phyloP scores from a whole-genome alignment of 2,113 vertebrate genomes.

The Dasyurus viverrinus region DNA sequence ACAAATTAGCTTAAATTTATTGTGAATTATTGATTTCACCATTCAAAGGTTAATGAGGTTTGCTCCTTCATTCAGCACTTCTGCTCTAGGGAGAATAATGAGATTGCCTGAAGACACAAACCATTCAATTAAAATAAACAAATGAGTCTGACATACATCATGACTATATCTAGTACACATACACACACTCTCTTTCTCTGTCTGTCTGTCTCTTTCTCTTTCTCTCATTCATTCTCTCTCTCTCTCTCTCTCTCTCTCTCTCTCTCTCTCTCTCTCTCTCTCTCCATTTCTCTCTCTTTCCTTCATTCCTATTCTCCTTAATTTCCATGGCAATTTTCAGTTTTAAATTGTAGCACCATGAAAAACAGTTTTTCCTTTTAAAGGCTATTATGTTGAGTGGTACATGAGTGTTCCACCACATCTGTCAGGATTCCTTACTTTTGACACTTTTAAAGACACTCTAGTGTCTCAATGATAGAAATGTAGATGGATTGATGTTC shows the following conservation, averaged over 20 bases:
- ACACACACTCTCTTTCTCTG: constrained; percentile 11
- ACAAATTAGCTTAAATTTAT: constrained; percentile 89
- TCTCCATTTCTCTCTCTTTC: background rate
- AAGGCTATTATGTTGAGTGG: background rate
- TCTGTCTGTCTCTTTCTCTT: background rate
- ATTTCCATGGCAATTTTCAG: constrained; percentile 52
- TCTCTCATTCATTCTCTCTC: background rate
- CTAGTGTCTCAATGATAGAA: constrained; percentile 53
- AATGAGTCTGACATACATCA: constrained; percentile 48
- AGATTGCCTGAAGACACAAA: constrained; percentile 77
- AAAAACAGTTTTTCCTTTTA: constrained; percentile 2
- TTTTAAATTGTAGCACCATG: background rate
- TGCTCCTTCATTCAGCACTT: constrained; percentile 78
- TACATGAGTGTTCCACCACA: background rate
- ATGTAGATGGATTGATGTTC: constrained; percentile 57
- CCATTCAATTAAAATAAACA: constrained; percentile 81
- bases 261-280: background rate
- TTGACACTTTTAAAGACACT: background rate
- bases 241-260: background rate
- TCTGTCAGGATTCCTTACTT: constrained; percentile 52
- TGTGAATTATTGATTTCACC: constrained; percentile 88
- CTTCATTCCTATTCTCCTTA: background rate
- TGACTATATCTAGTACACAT: constrained; percentile 40
- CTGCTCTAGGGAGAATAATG: constrained; percentile 76
- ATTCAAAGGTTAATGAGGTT: constrained; percentile 89